phyloP scores from a whole-genome alignment of 2,797 vertebrate species.

The Dipus sagitta region DNA sequence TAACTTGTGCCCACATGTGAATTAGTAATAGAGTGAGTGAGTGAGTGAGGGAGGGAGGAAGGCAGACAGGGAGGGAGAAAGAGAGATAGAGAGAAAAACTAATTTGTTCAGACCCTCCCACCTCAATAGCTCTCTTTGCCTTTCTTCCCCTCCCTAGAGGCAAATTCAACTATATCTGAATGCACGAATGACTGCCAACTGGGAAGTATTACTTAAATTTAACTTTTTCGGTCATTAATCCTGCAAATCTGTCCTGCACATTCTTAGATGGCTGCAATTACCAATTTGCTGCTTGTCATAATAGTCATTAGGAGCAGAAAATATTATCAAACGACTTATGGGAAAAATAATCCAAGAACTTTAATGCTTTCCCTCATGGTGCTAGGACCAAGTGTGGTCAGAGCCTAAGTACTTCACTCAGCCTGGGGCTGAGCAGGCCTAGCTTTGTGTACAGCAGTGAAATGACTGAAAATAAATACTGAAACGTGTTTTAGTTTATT shows the following conservation, averaged over 20 bases:
- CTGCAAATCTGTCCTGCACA: conserved; percentile 51
- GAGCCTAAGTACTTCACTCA: background rate
- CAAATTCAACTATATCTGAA: background rate
- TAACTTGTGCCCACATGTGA: background rate
- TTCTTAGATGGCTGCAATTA: conserved; percentile 63
- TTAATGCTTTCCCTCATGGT: background rate
- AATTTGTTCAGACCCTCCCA: background rate
- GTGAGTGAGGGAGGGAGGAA: background rate
- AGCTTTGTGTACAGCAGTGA: background rate
- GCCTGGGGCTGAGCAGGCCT: background rate
- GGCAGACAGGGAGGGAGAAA: background rate
- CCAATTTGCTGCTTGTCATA: conserved; percentile 73
- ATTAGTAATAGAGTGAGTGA: no score
- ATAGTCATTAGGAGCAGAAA: conserved; percentile 65
- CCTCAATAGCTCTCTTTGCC: background rate
- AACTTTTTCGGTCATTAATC: conserved; percentile 61
- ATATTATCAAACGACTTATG: conserved; percentile 48
- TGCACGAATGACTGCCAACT: background rate
- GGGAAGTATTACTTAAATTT: conserved; percentile 58
- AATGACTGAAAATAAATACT: background rate
- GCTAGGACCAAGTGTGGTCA: background rate
- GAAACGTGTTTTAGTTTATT: background rate
- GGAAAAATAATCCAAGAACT: background rate
- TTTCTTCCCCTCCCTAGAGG: background rate
- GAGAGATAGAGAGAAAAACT: no score